A percentile compares a stretch with the other conserved stretches of the same genome.
Evolutionary conservation across 2,113 vertebrate species (phyloP).

Genomic region (Cacatua alba): DNA sequence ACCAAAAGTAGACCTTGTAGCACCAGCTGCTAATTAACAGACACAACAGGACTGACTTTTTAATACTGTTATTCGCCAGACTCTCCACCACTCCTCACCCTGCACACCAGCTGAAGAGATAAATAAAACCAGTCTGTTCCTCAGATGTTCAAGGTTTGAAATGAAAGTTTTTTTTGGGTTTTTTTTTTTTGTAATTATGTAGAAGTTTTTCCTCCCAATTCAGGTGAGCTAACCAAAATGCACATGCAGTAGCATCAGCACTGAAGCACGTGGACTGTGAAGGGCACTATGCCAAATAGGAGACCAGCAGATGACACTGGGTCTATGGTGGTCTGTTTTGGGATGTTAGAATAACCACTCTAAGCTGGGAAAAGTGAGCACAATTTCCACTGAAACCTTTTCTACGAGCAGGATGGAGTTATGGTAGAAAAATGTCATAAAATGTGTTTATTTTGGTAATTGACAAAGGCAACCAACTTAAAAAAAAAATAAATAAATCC

Average conservation of each 20-base stretch:
- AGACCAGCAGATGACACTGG: fast-evolving
- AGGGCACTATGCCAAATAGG: fast-evolving
- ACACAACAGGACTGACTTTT: background rate
- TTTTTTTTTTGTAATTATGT: background rate
- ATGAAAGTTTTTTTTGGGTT: background rate
- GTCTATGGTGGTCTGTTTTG: background rate
- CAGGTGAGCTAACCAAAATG: fast-evolving
- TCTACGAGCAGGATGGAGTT: background rate
- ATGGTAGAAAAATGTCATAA: background rate
- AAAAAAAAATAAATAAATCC: background rate
- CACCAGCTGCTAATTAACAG: background rate
- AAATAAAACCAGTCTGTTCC: background rate
- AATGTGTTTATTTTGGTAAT: background rate
- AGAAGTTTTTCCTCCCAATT: background rate
- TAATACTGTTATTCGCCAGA: background rate
- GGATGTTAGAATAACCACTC: background rate
- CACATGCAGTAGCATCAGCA: fast-evolving
- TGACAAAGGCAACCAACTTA: background rate
- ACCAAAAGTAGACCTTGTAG: background rate
- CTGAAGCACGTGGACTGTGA: fast-evolving
- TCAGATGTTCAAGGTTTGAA: background rate
- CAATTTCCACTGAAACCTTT: background rate
- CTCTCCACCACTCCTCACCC: background rate
- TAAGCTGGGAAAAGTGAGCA: background rate
- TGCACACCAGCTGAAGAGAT: background rate